Percentiles rank a stretch among this genome's conserved stretches.
These are phyloP conservation scores for Hydropsyche betteni DNA, from an alignment of 2,888 invertebrate genomes.

Conservation along the genomic window DNA sequence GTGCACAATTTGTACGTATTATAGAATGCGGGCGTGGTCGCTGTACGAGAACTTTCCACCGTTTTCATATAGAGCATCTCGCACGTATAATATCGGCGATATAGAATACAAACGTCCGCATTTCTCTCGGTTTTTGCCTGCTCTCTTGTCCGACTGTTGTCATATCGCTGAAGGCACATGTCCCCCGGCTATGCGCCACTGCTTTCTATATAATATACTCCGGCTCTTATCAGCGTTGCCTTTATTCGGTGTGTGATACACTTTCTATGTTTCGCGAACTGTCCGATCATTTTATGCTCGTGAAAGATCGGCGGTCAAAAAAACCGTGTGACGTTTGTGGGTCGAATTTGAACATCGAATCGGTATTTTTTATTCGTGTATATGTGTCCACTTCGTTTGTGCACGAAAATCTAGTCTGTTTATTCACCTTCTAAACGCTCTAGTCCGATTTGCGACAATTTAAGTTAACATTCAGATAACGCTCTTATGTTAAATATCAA, in stretches of 20 bases:
- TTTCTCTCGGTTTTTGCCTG: conserved; percentile 7
- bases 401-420: no score
- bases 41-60: conserved; percentile 17
- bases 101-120: conserved; percentile 5
- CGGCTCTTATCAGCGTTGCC: background rate
- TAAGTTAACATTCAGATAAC: no score
- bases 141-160: background rate
- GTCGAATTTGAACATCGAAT: no score
- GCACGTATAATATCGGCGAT: conserved; percentile 15
- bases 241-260: background rate
- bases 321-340: no score
- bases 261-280: background rate
- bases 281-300: no score
- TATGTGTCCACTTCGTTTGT: no score
- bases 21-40: conserved; percentile 28
- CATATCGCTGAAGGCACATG: conserved; percentile 16
- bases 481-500: no score
- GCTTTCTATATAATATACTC: background rate
- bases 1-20: background rate
- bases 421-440: no score
- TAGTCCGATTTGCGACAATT: no score
- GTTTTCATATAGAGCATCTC: no score
- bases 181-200: conserved; percentile 1
- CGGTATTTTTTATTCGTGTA: no score
- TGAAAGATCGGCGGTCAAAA: no score